Conservation (phyloP, 2,888 invertebrate genomes). For the Epirrhoe tristata region DNA sequence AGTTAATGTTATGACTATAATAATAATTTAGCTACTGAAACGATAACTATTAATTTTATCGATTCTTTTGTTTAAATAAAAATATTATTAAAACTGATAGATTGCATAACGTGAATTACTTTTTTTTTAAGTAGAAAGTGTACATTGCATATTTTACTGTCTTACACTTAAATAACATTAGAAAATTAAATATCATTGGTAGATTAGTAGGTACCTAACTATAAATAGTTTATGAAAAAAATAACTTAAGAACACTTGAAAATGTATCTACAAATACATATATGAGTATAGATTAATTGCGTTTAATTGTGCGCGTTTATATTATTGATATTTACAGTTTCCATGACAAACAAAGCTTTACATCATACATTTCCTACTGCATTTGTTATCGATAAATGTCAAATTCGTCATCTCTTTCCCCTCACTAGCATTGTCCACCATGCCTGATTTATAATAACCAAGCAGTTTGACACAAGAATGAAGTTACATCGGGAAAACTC, state of each 20-base stretch:
- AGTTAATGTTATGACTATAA: constrained; percentile 8
- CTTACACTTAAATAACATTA: not conserved
- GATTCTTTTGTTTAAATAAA: constrained; percentile 12
- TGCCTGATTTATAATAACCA: constrained; percentile 31
- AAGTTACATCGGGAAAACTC: not conserved
- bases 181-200: not conserved
- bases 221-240: no score
- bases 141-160: not conserved
- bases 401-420: not conserved
- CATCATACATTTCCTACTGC: no score
- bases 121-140: not conserved
- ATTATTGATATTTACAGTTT: no score
- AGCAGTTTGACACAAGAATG: not conserved
- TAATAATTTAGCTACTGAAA: constrained; percentile 17
- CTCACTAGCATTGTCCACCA: constrained; percentile 21
- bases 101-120: not conserved
- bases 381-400: not conserved
- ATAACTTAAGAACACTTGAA: no score
- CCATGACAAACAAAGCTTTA: no score
- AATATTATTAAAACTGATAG: not conserved
- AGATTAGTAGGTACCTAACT: no score
- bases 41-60: constrained; percentile 6
- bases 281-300: no score
- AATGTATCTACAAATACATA: no score
- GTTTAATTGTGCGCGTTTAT: no score